Evolutionary conservation across 2,113 vertebrate species (phyloP).

Genomic region (Coreoperca whiteheadi): DNA sequence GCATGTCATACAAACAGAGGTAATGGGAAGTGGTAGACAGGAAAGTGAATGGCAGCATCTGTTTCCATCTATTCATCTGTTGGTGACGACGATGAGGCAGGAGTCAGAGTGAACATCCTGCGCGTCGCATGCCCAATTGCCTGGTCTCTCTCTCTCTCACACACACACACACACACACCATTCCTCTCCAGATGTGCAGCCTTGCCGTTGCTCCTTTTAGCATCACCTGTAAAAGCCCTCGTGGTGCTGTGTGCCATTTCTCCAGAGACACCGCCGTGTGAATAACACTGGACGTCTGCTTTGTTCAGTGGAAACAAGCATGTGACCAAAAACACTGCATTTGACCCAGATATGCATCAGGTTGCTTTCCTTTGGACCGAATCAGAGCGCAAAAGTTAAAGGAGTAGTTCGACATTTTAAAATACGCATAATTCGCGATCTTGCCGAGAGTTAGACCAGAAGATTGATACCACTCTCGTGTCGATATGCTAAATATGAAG

Average conservation of each 20-base stretch:
- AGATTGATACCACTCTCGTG: background rate
- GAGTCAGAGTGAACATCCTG: conserved; percentile 61
- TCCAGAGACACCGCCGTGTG: background rate
- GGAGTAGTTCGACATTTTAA: background rate
- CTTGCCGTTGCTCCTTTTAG: background rate
- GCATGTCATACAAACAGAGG: background rate
- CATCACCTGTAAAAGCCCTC: conserved; percentile 25
- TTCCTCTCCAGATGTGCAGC: conserved; percentile 26
- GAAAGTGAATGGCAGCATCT: conserved; percentile 72
- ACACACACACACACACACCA: background rate
- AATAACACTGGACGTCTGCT: background rate
- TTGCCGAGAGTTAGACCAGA: background rate
- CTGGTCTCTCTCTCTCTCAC: background rate
- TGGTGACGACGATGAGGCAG: conserved; percentile 27
- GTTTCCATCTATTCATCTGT: conserved; percentile 77
- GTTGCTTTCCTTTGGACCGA: background rate
- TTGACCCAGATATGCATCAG: background rate
- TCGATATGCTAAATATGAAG: background rate
- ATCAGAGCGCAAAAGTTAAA: background rate
- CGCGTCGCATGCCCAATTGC: background rate
- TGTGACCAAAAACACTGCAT: background rate
- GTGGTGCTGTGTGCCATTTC: background rate
- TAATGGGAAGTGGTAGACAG: conserved; percentile 58
- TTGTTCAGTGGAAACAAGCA: background rate
- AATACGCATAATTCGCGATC: background rate